Base-by-base conservation (phyloP, 2,888 invertebrate genomes). In the Allolobophora icterica region DNA sequence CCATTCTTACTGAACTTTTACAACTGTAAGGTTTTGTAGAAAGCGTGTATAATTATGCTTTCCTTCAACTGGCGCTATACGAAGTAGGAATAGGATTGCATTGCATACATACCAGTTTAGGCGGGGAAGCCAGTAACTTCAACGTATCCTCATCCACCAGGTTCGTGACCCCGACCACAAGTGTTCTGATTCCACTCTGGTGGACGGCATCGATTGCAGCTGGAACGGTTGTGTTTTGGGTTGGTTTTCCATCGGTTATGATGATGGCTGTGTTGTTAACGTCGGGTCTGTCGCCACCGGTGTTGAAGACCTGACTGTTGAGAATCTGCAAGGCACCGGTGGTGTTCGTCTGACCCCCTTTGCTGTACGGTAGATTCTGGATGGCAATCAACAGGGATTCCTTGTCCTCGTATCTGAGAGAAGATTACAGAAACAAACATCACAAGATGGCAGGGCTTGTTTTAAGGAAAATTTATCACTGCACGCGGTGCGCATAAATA, bases 71-170 rank as follows among this genome's bases (percentile, higher is more conserved):
- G 71, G 6, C 52, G 11, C n/a, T 1, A 17, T 71, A 24, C 52
- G 24, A 52, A 30, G 4, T 13, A n/a, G 0, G 71, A 71, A 6
- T 8, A 71, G 2, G 8, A 17, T 24, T 52, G 52, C 52, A 24
- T 24, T n/a, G n/a, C n/a, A n/a, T n/a, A 24, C 24, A 6, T n/a
- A 89, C 89, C 89, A n/a, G 33, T 30, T 89, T 35, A 30, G 89
- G 89, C 35, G 89, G 89, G 89, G 89, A 89, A 40, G 89, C 3
- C 24, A 89, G 35, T 15, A 30, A 35, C 89, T 40, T 89, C 35
- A 89, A 19, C 89, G 89, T 89, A 6, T 89, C 89, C 34, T 89
- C 89, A 33, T 89, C 89, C 34, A 89, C 89, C 13, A 30, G n/a
- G 30, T 34, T 30, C 15, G 89, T 33, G 38, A 89, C 34, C 30